These are phyloP conservation scores for Chromobotia macracanthus DNA, from an alignment of 2,797 vertebrate species.

Conservation along the genomic window DNA sequence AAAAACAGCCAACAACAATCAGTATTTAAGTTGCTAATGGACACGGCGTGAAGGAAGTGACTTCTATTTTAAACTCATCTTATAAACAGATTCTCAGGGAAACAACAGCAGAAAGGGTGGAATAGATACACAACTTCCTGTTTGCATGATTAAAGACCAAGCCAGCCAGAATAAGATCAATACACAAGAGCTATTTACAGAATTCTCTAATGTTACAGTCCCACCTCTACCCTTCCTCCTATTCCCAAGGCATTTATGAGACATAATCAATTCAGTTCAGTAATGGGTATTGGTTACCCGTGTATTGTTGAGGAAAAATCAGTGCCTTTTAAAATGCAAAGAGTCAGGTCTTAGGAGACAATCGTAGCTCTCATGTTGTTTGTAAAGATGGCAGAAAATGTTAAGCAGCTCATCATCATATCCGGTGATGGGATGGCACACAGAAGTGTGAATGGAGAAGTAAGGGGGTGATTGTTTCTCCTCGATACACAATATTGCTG, in stretches of 20 bases:
- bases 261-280: conserved; percentile 76
- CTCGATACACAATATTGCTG: conserved; percentile 62
- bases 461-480: conserved; percentile 48
- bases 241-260: conserved; percentile 74
- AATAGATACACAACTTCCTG: conserved; percentile 71
- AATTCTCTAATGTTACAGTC: conserved; percentile 67
- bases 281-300: conserved; percentile 73
- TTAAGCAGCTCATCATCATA: conserved; percentile 65
- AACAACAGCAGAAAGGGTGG: conserved; percentile 55
- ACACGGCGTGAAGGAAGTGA: neutral
- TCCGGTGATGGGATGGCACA: conserved; percentile 49
- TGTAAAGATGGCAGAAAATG: conserved; percentile 60
- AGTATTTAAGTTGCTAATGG: neutral
- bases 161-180: conserved; percentile 68
- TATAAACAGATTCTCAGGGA: conserved; percentile 26
- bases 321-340: conserved; percentile 48
- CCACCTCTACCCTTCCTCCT: conserved; percentile 67
- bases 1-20: neutral
- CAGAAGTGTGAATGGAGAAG: conserved; percentile 34
- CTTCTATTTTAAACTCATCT: conserved; percentile 18
- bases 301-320: conserved; percentile 51
- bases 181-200: conserved; percentile 65
- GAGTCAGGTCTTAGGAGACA: conserved; percentile 36
- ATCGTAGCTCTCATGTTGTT: conserved; percentile 55
- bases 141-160: conserved; percentile 78